Conservation (phyloP, 2,888 invertebrate species). For the Tridacna gigas region DNA sequence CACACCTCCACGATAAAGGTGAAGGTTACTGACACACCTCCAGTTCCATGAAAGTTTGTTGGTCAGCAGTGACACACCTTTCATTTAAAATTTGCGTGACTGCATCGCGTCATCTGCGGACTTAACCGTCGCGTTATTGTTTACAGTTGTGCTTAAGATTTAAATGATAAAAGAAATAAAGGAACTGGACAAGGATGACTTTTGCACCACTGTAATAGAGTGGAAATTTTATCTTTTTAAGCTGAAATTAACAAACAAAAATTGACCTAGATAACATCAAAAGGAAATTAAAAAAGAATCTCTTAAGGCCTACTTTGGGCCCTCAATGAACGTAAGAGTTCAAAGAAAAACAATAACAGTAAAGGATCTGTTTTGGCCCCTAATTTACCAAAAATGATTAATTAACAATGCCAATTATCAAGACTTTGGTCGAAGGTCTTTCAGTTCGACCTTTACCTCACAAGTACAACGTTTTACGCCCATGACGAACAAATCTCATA, state of each 20-base stretch:
- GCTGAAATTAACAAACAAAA: neutral
- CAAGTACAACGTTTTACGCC: too few species aligned
- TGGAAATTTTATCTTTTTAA: neutral
- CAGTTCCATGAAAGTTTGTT: neutral
- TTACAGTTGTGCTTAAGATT: slow-evolving; percentile 17
- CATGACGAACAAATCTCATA: too few species aligned
- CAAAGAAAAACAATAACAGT: too few species aligned
- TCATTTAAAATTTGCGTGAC: slow-evolving; percentile 12
- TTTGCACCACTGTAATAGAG: neutral
- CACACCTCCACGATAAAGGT: slow-evolving; percentile 1
- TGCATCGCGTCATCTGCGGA: neutral
- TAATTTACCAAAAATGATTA: too few species aligned
- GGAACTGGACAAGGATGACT: neutral
- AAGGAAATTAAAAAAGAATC: too few species aligned
- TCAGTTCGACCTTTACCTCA: too few species aligned
- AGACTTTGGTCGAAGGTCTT: too few species aligned
- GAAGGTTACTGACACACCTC: slow-evolving; percentile 40
- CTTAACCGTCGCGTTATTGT: slow-evolving; percentile 5
- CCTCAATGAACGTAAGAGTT: too few species aligned
- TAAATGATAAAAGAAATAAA: slow-evolving; percentile 1
- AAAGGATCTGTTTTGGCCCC: too few species aligned
- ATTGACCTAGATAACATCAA: neutral
- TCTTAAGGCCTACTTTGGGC: neutral
- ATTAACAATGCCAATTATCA: too few species aligned
- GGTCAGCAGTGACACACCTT: slow-evolving; percentile 14